Conservation (phyloP, 2,888 invertebrate species). For the Allophyes oxyacanthae region DNA sequence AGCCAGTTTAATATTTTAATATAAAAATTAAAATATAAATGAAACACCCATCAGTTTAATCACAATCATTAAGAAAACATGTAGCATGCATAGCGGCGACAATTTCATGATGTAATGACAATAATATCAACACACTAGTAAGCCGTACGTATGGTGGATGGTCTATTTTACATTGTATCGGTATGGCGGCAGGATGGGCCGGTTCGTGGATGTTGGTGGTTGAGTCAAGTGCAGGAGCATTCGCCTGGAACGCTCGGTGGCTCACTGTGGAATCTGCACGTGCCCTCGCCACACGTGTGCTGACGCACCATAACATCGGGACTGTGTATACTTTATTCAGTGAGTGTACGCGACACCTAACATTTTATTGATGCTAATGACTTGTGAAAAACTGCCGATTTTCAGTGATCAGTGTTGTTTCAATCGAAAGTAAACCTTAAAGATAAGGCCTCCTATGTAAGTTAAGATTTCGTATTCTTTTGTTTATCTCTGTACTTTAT, state of each 20-base stretch:
- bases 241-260: constrained; percentile 80
- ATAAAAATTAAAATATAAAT: constrained; percentile 8
- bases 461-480: constrained; percentile 27
- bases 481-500: constrained; percentile 19
- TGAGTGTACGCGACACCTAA: constrained; percentile 60
- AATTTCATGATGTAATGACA: constrained; percentile 43
- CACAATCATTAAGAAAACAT: constrained; percentile 40
- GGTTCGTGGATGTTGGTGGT: constrained; percentile 63
- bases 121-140: constrained; percentile 24
- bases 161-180: constrained; percentile 79
- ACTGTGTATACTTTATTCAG: constrained; percentile 53
- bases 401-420: constrained; percentile 43
- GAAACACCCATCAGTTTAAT: constrained; percentile 3
- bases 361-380: constrained; percentile 18
- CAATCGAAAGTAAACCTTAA: constrained; percentile 17
- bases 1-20: neutral
- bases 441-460: constrained; percentile 26
- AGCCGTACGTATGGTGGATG: constrained; percentile 59
- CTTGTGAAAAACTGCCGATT: constrained; percentile 41
- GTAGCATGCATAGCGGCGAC: constrained; percentile 17
- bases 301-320: constrained; percentile 71
- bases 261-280: constrained; percentile 83
- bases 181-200: constrained; percentile 77
- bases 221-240: constrained; percentile 86
- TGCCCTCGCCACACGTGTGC: constrained; percentile 79